A percentile compares a stretch with the other conserved stretches of the same genome.
Conservation (phyloP, 1,140 invertebrate genomes). For the Megathymus violae region DNA sequence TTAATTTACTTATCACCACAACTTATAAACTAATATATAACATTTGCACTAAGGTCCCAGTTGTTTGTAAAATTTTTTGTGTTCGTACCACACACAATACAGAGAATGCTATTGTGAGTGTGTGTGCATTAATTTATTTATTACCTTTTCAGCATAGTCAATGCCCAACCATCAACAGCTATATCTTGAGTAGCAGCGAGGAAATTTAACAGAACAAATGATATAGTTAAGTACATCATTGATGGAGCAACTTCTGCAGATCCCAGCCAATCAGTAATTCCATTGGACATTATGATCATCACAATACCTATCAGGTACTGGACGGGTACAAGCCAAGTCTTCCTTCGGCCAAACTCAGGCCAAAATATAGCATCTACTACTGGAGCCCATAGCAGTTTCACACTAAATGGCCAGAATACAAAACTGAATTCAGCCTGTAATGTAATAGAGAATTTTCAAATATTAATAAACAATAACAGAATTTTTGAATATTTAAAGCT, state of each 20-base stretch:
- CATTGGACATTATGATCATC: constrained; percentile 92
- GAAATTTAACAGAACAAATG: constrained; percentile 97
- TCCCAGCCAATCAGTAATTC: constrained; percentile 91
- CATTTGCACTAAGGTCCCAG: no score
- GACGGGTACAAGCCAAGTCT: constrained; percentile 97
- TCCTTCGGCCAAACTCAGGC: constrained; percentile 93
- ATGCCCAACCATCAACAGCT: constrained; percentile 99
- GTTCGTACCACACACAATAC: no score
- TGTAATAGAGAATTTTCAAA: constrained; percentile 29
- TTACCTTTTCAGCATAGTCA: constrained; percentile 98
- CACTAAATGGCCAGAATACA: constrained; percentile 98
- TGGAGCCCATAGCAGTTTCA: constrained; percentile 99
- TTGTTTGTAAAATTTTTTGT: no score
- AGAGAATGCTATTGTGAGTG: no score
- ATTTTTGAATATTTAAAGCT: no score
- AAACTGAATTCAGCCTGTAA: constrained; percentile 99
- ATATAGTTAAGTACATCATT: constrained; percentile 91
- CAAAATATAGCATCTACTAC: constrained; percentile 97
- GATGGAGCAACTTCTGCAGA: constrained; percentile 87
- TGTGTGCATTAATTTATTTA: no score
- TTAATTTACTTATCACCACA: no score
- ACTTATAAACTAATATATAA: no score
- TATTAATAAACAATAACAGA: no score
- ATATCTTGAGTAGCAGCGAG: constrained; percentile 99
- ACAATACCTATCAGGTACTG: constrained; percentile 94